phyloP scores from a whole-genome alignment of 2,888 invertebrate genomes.

The Parelbella ahira region DNA sequence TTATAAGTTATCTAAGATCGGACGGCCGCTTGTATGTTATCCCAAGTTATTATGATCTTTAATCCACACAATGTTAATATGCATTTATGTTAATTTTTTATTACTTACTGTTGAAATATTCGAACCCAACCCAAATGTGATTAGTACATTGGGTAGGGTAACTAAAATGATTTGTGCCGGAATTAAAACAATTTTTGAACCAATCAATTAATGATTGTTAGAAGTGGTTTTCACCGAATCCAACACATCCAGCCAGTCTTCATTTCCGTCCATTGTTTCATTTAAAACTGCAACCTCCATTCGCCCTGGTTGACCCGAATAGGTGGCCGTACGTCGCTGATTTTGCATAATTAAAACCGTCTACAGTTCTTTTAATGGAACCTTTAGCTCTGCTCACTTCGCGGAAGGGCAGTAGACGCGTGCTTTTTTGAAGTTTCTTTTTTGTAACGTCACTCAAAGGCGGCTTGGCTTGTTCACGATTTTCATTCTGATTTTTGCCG shows the following conservation, averaged over 20 bases:
- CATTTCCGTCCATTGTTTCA: slow-evolving; percentile 62
- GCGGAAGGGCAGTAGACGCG: slow-evolving; percentile 23
- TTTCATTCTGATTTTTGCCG: slow-evolving; percentile 14
- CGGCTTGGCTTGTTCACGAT: slow-evolving; percentile 13
- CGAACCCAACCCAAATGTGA: no score
- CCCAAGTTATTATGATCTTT: no score
- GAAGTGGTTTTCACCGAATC: no score
- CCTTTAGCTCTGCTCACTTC: slow-evolving; percentile 27
- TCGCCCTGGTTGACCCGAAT: slow-evolving; percentile 57
- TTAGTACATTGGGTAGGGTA: no score
- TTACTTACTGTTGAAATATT: no score
- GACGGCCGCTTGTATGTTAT: no score
- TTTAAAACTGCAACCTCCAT: slow-evolving; percentile 48
- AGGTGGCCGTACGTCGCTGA: slow-evolving; percentile 50
- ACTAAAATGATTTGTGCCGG: no score
- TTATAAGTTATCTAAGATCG: no score
- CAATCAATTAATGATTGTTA: no score
- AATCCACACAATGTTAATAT: no score
- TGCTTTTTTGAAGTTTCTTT: slow-evolving; percentile 14
- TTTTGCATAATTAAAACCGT: slow-evolving; percentile 66
- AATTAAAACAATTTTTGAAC: no score
- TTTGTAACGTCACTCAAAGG: slow-evolving; percentile 19
- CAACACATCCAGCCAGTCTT: slow-evolving; percentile 35
- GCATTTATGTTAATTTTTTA: no score
- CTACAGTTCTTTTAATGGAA: slow-evolving; percentile 46